Base-by-base conservation (phyloP, 2,797 vertebrate species). In the Silurus lanzhouensis region DNA sequence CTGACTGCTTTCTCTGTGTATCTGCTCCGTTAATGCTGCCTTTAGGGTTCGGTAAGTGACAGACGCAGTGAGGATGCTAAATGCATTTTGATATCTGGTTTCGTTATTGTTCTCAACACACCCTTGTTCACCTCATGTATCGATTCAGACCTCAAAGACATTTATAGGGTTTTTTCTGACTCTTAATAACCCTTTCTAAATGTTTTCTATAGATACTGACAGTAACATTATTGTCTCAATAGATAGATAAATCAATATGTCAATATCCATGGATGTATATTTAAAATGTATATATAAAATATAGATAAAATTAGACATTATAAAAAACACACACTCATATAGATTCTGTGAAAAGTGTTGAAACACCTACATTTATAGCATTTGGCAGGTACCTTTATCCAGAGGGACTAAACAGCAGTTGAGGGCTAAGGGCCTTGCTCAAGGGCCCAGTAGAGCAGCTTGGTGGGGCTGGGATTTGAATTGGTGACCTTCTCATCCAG, bases 31-130 rank as follows among this genome's bases (percentile, higher is more conserved):
- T 83, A 66, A 85, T 84, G 87, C 87, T 89, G 85, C 61, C 85
- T 60, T 83, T 86, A 89, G 89, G 84, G 83, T 7, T 66, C 79
- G 89, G 89, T 90, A 89, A 89, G 88, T 90, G 27, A 83, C 48
- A 83, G 60, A 38, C 55, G 27, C 75, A 60, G 75, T 13, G 17
- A 60, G 75, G 55, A 60, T 19, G 20, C 31, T 15, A 58, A 5
- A 84, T 27, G 55, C 31, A 57, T 12, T 60, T 31, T 58, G 4
- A 58, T 58, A 5, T 4, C 19, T 72, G 20, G 12, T 72, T 74
- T 74, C 22, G 52, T 74, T 14, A 52, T 6, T 13, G 48, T 74
- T 52, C 52, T 25, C 2, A 74, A 74, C 71, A 25, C 5, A 2
- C 46, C 71, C 46, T 25, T 6, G 46, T 55, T 52, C 71, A 25